These are phyloP conservation scores for Pituophis catenifer DNA, from an alignment of 2,113 vertebrate genomes.

Conservation along the genomic window DNA sequence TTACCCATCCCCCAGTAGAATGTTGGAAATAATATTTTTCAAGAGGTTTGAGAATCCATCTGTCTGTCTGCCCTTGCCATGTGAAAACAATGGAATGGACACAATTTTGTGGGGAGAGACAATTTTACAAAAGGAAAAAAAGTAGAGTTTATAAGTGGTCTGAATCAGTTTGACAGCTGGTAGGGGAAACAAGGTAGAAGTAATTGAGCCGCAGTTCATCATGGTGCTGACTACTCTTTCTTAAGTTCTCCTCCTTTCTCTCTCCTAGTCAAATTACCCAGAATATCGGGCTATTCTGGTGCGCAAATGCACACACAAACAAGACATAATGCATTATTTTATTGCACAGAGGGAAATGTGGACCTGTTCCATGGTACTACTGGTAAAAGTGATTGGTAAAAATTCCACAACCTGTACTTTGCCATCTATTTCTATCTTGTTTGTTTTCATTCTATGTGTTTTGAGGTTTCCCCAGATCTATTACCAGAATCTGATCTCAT, in stretches of 20 bases:
- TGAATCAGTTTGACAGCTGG: neutral
- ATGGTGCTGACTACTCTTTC: neutral
- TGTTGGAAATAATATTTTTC: neutral
- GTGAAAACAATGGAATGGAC: neutral
- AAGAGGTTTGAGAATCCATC: neutral
- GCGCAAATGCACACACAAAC: neutral
- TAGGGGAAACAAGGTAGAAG: neutral
- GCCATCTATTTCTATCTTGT: neutral
- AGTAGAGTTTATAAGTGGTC: neutral
- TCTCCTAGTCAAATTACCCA: neutral
- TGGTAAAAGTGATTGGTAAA: neutral
- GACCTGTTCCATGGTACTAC: neutral
- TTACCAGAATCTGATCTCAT: neutral
- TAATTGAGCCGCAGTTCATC: neutral
- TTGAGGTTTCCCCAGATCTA: neutral
- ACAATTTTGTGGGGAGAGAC: neutral
- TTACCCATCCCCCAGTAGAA: neutral
- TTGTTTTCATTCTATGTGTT: neutral
- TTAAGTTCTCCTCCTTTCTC: neutral
- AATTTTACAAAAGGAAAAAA: neutral
- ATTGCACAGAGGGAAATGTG: neutral
- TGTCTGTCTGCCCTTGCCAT: neutral
- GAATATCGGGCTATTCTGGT: neutral
- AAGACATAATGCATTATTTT: neutral
- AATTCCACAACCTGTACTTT: neutral